Percentiles rank a stretch among this genome's conserved stretches.
These are phyloP conservation scores for Scolopax mira DNA, from an alignment of 2,113 vertebrate genomes.

Conservation along the genomic window DNA sequence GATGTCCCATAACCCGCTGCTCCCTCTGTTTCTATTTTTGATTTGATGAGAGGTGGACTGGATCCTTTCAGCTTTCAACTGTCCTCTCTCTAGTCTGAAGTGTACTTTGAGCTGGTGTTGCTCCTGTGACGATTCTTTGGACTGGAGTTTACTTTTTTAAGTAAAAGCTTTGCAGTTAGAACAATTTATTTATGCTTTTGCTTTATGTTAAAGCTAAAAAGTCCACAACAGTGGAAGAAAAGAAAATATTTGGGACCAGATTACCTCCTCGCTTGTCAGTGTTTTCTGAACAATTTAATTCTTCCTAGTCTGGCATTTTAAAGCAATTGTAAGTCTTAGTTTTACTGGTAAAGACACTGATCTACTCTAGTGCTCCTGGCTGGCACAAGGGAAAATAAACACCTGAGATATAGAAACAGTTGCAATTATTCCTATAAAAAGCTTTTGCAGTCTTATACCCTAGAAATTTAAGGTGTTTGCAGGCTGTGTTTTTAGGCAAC, in stretches of 20 bases:
- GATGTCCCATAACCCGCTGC: background rate
- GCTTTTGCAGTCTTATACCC: background rate
- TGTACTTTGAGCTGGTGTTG: background rate
- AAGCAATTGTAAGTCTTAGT: background rate
- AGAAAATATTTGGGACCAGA: background rate
- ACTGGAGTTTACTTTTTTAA: background rate
- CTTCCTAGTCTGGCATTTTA: background rate
- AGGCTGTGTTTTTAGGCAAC: background rate
- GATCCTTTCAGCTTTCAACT: background rate
- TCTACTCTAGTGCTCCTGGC: background rate
- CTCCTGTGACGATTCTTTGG: background rate
- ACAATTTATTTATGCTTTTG: background rate
- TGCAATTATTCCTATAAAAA: background rate
- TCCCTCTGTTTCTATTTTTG: background rate
- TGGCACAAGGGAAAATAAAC: background rate
- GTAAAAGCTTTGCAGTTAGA: background rate
- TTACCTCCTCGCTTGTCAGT: background rate
- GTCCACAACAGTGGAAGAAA: background rate
- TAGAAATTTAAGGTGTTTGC: background rate
- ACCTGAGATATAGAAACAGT: background rate
- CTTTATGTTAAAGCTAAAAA: background rate
- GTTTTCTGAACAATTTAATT: background rate
- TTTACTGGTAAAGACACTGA: background rate
- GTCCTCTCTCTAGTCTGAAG: background rate
- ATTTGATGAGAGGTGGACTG: background rate